Evolutionary conservation across 2,797 vertebrate species (phyloP), one percentile per base, ranked within the genome.

Genomic region (Hoplostethus atlanticus): DNA sequence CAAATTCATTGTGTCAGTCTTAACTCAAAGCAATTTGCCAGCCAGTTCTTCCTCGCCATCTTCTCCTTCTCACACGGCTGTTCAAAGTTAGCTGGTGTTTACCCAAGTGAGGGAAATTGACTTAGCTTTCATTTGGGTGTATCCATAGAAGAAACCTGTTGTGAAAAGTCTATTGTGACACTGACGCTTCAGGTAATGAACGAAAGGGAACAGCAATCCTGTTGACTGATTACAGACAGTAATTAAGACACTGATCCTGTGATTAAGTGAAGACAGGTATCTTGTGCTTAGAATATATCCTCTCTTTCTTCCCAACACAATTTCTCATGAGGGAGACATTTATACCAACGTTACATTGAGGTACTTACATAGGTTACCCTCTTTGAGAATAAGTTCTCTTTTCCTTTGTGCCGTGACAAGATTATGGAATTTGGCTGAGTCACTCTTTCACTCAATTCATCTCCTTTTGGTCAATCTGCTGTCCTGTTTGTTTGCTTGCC

Each of bases 161-260:
- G 40, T 42, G 63, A 67, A 67, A 76, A 79, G 77, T 82, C 73
- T 82, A 75, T 81, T 74, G 77, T 85, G 84, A 72, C 69, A 53
- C 57, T 66, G 68, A 70, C 25, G 36, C 73, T 85, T 90, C 55
- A 79, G 84, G 83, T 91, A 90, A 90, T 85, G 79, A 90, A 70
- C 0, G 13, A 83, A 81, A 83, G 76, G 28, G 80, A 79, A 84
- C 80, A 84, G 78, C 77, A 76, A 71, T 87, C 86, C 79, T 84
- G 68, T 71, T 68, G 81, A 47, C 74, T 91, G 87, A 91, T 91
- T 88, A 82, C 84, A 86, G 83, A 70, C 80, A 28, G 82, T 89
- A 92, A 93, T 93, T 91, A 91, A 89, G 85, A 88, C 85, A 87
- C 80, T 84, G 80, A 93, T 88, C 70, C 80, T 77, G 67, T 83